A percentile compares a stretch with the other conserved stretches of the same genome.
Conservation (phyloP, 2,113 vertebrate species). For the Rhineura floridana region DNA sequence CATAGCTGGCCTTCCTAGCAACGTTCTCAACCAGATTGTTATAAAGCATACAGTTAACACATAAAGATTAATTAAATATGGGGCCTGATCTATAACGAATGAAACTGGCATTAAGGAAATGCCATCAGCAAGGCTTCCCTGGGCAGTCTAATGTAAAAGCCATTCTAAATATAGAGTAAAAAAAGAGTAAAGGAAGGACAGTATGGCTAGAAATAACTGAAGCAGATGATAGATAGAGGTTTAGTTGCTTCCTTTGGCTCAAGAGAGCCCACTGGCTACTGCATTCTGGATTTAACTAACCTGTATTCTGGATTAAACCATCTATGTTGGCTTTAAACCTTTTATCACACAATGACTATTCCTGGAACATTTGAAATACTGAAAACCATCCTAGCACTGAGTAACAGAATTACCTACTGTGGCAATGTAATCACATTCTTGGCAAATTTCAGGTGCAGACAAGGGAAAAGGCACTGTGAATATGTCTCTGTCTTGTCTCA, state of each 20-base stretch:
- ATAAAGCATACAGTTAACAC: background rate
- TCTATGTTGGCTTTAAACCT: too few species aligned
- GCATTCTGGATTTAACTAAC: background rate
- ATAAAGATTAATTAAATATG: background rate
- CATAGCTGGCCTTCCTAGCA: background rate
- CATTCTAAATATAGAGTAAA: background rate
- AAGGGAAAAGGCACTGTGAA: background rate
- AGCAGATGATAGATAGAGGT: conserved; percentile 8
- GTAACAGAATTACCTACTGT: background rate
- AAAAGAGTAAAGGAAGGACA: background rate
- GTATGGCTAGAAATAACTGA: conserved; percentile 2
- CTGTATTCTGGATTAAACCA: background rate
- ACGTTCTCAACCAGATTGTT: background rate
- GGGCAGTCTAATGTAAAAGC: background rate
- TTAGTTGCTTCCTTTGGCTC: background rate
- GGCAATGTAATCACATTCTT: background rate
- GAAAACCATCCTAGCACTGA: background rate
- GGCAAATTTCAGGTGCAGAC: background rate
- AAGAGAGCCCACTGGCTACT: background rate
- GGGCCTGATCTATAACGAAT: background rate
- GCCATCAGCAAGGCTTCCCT: background rate
- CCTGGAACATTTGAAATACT: background rate
- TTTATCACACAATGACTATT: background rate
- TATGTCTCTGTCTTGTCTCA: background rate
- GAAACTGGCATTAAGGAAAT: conserved; percentile 1